phyloP scores from a whole-genome alignment of 2,888 invertebrate species.

The Bombylius discolor region DNA sequence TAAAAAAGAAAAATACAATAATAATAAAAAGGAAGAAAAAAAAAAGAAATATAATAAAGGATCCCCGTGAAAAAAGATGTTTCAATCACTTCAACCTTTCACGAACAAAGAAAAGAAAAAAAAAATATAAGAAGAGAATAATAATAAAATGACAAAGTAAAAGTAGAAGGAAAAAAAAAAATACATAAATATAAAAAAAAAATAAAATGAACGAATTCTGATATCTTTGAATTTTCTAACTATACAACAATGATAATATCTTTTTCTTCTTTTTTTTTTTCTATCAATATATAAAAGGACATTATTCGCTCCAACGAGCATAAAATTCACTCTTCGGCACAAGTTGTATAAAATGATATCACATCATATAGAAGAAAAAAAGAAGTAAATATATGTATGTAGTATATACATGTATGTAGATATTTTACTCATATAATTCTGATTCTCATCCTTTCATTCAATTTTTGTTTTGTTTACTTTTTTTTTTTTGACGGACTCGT shows the following conservation, averaged over 20 bases:
- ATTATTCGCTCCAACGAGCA: conserved; percentile 10
- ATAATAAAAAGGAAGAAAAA: neutral
- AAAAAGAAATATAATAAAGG: neutral
- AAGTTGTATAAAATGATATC: neutral
- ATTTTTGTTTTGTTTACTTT: too few species aligned
- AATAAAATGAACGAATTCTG: too few species aligned
- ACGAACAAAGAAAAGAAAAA: neutral
- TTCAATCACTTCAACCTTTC: neutral
- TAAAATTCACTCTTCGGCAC: conserved; percentile 9
- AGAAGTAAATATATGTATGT: too few species aligned
- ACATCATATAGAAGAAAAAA: too few species aligned
- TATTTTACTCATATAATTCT: too few species aligned
- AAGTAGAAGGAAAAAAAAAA: neutral
- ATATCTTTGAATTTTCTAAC: too few species aligned
- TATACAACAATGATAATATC: too few species aligned
- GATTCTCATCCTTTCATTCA: too few species aligned
- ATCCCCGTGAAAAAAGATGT: neutral
- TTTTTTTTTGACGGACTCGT: too few species aligned
- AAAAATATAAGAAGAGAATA: neutral
- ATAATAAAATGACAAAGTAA: neutral
- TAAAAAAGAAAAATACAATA: neutral
- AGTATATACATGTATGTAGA: neutral
- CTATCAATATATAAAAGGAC: conserved; percentile 1
- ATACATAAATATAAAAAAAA: too few species aligned
- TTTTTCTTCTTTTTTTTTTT: too few species aligned